These are phyloP conservation scores for Macroramphosus scolopax DNA, from an alignment of 2,797 vertebrate species.

Conservation along the genomic window DNA sequence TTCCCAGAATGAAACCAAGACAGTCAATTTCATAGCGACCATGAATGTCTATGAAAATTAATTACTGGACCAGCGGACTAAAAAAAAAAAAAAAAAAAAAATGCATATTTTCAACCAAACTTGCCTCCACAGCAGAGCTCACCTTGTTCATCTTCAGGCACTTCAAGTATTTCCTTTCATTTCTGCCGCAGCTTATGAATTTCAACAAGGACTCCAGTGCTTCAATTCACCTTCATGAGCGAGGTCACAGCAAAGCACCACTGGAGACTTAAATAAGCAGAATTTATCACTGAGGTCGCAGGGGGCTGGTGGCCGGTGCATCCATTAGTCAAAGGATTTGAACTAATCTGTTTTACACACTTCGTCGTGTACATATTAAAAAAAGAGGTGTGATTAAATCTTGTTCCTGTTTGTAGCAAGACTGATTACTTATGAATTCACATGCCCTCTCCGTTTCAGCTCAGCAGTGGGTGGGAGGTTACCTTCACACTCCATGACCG, in stretches of 20 bases:
- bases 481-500: constrained; percentile 14
- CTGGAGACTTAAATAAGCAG: constrained; percentile 34
- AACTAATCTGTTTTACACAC: constrained; percentile 33
- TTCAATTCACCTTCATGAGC: constrained; percentile 46
- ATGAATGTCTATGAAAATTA: not conserved
- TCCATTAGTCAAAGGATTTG: constrained; percentile 37
- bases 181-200: constrained; percentile 26
- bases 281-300: constrained; percentile 21
- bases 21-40: not conserved
- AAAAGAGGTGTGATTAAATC: constrained; percentile 38
- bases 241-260: constrained; percentile 34
- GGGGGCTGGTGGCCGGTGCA: constrained; percentile 1
- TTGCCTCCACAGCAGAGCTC: not conserved
- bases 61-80: not conserved
- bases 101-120: not conserved
- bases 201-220: constrained; percentile 13
- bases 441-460: constrained; percentile 17
- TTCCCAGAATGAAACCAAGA: too few species aligned
- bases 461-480: constrained; percentile 14
- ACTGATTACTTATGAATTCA: constrained; percentile 35
- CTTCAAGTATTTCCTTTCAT: constrained; percentile 5
- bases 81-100: not conserved
- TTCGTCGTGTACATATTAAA: constrained; percentile 28
- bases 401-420: constrained; percentile 10
- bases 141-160: constrained; percentile 4